These are phyloP conservation scores for Corapipo altera DNA, from an alignment of 2,113 vertebrate species.

Conservation along the genomic window DNA sequence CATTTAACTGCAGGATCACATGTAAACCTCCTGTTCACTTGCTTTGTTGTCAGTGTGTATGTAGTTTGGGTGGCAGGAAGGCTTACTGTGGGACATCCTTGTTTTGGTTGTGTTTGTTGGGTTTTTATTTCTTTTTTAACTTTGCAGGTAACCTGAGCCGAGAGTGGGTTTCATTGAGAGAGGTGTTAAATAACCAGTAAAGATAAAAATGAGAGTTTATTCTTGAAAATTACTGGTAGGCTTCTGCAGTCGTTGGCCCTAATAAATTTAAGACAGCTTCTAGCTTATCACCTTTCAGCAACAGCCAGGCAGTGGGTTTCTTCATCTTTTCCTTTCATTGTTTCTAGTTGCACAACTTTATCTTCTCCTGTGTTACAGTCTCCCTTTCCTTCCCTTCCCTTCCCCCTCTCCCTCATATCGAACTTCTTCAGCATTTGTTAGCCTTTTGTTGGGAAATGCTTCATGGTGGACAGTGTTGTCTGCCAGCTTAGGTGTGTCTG, in stretches of 20 bases:
- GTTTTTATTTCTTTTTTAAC: neutral
- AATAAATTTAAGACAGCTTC: neutral
- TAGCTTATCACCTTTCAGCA: neutral
- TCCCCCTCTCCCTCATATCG: fast-evolving
- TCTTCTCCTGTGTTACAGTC: neutral
- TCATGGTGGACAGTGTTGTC: neutral
- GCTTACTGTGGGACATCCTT: neutral
- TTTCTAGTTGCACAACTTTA: neutral
- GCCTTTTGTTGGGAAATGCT: neutral
- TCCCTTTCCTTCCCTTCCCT: neutral
- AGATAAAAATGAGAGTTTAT: neutral
- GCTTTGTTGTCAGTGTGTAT: neutral
- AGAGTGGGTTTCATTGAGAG: neutral
- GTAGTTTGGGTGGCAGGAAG: neutral
- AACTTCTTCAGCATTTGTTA: neutral
- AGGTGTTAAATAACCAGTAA: neutral
- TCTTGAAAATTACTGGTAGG: neutral
- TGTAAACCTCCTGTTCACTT: neutral
- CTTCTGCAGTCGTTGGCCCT: neutral
- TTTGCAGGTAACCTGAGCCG: neutral
- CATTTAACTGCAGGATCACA: neutral
- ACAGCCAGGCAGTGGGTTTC: neutral
- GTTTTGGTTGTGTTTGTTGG: neutral
- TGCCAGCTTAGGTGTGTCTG: neutral
- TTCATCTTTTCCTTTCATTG: neutral